phyloP scores from a whole-genome alignment of 2,888 invertebrate genomes.

The Drosophila siamana region DNA sequence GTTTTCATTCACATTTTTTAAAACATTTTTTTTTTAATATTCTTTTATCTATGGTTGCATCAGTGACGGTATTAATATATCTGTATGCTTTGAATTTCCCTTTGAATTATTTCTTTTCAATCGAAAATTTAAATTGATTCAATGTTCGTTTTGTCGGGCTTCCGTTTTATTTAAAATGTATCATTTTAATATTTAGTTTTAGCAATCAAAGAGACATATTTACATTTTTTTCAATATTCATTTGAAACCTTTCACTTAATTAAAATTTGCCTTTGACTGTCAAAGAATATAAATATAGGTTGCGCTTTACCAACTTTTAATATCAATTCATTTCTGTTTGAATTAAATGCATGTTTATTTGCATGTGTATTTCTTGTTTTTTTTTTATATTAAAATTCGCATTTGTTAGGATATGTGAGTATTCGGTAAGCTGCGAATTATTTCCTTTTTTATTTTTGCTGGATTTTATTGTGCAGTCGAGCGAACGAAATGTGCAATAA shows the following conservation, averaged over 20 bases:
- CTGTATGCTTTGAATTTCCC: no score
- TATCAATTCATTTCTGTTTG: conserved; percentile 1
- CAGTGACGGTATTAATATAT: no score
- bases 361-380: neutral
- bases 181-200: no score
- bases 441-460: neutral
- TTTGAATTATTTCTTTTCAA: no score
- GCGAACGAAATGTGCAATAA: conserved; percentile 76
- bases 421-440: neutral
- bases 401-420: conserved; percentile 24
- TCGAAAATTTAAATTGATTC: no score
- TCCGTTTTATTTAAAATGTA: no score
- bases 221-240: neutral
- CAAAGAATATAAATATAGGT: neutral
- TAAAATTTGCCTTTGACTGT: neutral
- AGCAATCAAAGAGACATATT: neutral
- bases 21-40: no score
- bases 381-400: neutral
- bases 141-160: no score
- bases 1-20: no score
- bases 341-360: neutral
- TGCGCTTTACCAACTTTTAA: neutral
- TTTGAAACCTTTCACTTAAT: neutral
- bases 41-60: no score
- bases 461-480: conserved; percentile 63